Evolutionary conservation across 1,140 invertebrate species (phyloP), one percentile per base, ranked within the genome.

Genomic region (Conus ventricosus): DNA sequence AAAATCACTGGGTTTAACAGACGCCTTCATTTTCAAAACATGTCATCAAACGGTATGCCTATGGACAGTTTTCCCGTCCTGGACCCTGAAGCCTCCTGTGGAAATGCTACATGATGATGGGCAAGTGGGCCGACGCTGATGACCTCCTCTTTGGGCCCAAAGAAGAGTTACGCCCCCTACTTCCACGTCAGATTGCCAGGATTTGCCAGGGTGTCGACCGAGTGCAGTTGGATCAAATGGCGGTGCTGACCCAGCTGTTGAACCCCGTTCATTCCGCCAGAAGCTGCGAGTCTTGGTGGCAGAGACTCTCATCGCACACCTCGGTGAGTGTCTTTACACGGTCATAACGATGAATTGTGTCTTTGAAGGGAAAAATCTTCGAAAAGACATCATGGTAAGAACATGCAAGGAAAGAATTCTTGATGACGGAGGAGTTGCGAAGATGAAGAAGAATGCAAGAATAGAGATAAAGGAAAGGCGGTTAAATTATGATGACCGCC

Each of bases 31-130:
- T 0, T 39, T 39, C 39, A 39, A 39, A 39, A 39, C 39, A 0
- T 39, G 39, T 39, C 39, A 39, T 39, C 39, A 39, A 39, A 39
- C 3, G 39, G 39, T 39, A 60, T 60, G 15, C 57, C 57, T 60
- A 0, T 71, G 15, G 11, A 54, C 67, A 88, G 54, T 27, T 53
- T n/a, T 25, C 67, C 84, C 5, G 87, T 88, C 55, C 63, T 84
- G 20, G 57, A 88, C 67, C 88, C 88, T 0, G 82, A 67, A 84
- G 88, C 88, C 57, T 84, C 67, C 87, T 91, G 51, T 91, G 91
- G 91, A 91, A 91, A 78, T 89, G 89, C 84, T 87, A 86, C 53
- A 87, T 91, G 55, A 51, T 90, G 7, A 87, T 39, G 7, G 87
- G 85, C 53, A 83, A 86, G 23, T 91, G 90, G 76, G 53, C 88